Evolutionary conservation across 2,888 invertebrate species (phyloP).

Genomic region (Lasioglossum pauxillum): DNA sequence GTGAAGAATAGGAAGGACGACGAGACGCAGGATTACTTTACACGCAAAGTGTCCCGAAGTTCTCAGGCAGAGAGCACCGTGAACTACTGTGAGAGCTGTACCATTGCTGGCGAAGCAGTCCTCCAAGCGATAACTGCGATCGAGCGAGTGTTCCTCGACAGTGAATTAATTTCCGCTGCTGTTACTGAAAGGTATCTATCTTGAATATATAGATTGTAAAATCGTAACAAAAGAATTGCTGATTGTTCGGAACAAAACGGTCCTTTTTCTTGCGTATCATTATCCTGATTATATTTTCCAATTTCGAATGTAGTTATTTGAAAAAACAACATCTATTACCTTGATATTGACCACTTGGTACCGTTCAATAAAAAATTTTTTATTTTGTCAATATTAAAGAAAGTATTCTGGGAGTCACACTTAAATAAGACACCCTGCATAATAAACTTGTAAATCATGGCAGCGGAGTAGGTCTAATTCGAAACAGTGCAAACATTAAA

Average conservation of each 20-base stretch:
- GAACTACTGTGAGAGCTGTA: conserved; percentile 66
- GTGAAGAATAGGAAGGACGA: conserved; percentile 40
- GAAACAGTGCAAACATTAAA: too few species aligned
- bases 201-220: not conserved
- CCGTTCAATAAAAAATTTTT: too few species aligned
- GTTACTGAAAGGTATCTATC: conserved; percentile 55
- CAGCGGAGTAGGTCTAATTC: too few species aligned
- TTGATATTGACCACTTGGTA: too few species aligned
- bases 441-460: too few species aligned
- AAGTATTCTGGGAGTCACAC: too few species aligned
- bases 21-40: not conserved
- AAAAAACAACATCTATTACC: too few species aligned
- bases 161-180: conserved; percentile 71
- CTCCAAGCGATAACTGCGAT: conserved; percentile 68
- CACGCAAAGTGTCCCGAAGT: conserved; percentile 50
- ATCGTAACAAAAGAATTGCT: not conserved
- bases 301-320: too few species aligned
- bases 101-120: conserved; percentile 54
- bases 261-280: not conserved
- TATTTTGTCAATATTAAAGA: too few species aligned
- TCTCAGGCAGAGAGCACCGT: conserved; percentile 45
- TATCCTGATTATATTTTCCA: not conserved
- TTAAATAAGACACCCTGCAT: too few species aligned
- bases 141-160: conserved; percentile 61
- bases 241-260: not conserved